Evolutionary conservation across 2,888 invertebrate genomes (phyloP), one percentile per base, ranked within the genome.

Genomic region (Pseudococcus longispinus): DNA sequence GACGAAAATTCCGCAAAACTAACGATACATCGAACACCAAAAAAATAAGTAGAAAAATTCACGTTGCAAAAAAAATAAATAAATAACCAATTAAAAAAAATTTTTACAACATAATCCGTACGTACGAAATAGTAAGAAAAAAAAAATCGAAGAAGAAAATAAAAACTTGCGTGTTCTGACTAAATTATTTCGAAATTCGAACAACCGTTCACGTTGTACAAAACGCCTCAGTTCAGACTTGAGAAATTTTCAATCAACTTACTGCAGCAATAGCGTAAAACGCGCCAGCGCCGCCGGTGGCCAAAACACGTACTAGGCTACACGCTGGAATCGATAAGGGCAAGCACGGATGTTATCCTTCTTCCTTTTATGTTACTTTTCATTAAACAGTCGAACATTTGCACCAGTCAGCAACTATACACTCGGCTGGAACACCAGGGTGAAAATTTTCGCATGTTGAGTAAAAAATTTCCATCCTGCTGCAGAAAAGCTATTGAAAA

Each of bases 201-300:
- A 65, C 84, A 65, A 84, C 84, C 42, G 65, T 37, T 60, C 60
- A 65, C 84, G 84, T 84, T 65, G 60, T 65, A 37, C 60, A 32
- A 84, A 55, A 84, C 84, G 84, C 84, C 84, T 84, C 84, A 84
- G 65, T 84, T 84, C 65, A 60, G 84, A 84, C 84, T 84, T 51
- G 65, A 65, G 37, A 84, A 84, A 42, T 84, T 84, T 84, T 60
- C 42, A 84, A 60, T 60, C 55, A 84, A 55, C 83, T 55, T 84
- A 84, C 84, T 65, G 84, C 84, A 60, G 84, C 84, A 84, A 65
- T 84, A 84, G 84, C 84, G 84, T 65, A 84, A 84, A n/a, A 84
- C 1, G 29, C 70, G 60, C 18, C 65, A 65, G 23, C 84, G 84
- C 84, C n/a, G 15, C 65, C 23, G 20, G n/a, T 42, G 84, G 37